phyloP scores from a whole-genome alignment of 2,888 invertebrate species.

The Thysanoteuthis rhombus region DNA sequence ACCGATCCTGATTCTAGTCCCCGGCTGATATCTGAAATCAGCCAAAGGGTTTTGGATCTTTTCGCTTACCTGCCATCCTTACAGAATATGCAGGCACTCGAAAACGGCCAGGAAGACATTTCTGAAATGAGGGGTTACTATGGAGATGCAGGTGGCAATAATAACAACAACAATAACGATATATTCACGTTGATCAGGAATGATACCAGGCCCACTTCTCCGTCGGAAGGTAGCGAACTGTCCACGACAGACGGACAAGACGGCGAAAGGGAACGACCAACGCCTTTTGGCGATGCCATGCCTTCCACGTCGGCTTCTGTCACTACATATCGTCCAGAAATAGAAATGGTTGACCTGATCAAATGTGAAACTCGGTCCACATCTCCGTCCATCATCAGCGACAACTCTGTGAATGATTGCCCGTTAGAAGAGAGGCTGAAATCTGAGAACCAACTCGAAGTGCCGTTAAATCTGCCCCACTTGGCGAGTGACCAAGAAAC shows the following conservation, averaged over 20 bases:
- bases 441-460: background rate
- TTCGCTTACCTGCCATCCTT: constrained; percentile 26
- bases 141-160: background rate
- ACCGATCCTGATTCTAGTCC: background rate
- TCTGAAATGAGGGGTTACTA: constrained; percentile 25
- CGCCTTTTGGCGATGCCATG: background rate
- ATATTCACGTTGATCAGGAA: background rate
- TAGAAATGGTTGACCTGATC: constrained; percentile 15
- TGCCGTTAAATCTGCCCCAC: background rate
- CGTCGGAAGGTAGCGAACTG: constrained; percentile 20
- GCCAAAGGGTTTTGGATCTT: constrained; percentile 22
- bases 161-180: background rate
- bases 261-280: background rate
- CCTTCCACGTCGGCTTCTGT: background rate
- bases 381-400: background rate
- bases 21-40: constrained; percentile 15
- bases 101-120: constrained; percentile 1
- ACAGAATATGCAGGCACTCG: constrained; percentile 23
- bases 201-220: background rate
- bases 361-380: constrained; percentile 27
- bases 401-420: background rate
- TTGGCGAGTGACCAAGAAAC: background rate
- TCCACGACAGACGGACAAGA: background rate
- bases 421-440: background rate
- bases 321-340: background rate